Evolutionary conservation across 1,140 invertebrate species (phyloP), one percentile per base, ranked within the genome.

Genomic region (Cephus cinctus): DNA sequence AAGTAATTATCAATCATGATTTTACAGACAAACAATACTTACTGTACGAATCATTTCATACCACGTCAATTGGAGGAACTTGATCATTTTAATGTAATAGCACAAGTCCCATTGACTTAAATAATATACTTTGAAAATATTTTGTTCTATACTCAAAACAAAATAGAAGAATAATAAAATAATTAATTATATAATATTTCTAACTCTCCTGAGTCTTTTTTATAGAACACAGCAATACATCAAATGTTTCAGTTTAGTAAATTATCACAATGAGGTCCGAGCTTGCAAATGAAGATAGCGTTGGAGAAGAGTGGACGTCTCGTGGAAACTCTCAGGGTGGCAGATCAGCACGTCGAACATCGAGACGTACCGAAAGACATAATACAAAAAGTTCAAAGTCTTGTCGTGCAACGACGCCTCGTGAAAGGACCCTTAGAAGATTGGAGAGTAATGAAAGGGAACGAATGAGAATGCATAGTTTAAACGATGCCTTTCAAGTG

Each of bases 371-470:
- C 35, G 51, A 61, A 23, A 55, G 56, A 5, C 48, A 59, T 30
- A 56, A 55, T 38, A 50, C 59, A n/a, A 61, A 43, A 47, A 43
- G 54, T 40, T 56, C 62, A 5, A 67, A 61, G 38, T 47, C 60
- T 14, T 11, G 58, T 15, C 48, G 54, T 9, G 45, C 52, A 5
- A 45, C 47, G 18, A 66, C 62, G 11, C 54, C 67, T 11, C 61
- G 89, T 46, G 92, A 96, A 65, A 81, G 88, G 59, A 94, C 92
- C 65, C 78, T 93, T 36, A 79, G 92, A 48, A 79, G 92, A 55
- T 78, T 95, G 47, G 92, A 95, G 74, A 94, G 90, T 72, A 96
- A 96, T 68, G 90, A 95, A 73, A 79, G 92, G 43, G 92, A 96
- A 75, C 78, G 92, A 47, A 90, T 92, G 85, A 81, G 92, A 53